Base-by-base conservation (phyloP, 2,797 vertebrate genomes). In the Arctocebus calabarensis region DNA sequence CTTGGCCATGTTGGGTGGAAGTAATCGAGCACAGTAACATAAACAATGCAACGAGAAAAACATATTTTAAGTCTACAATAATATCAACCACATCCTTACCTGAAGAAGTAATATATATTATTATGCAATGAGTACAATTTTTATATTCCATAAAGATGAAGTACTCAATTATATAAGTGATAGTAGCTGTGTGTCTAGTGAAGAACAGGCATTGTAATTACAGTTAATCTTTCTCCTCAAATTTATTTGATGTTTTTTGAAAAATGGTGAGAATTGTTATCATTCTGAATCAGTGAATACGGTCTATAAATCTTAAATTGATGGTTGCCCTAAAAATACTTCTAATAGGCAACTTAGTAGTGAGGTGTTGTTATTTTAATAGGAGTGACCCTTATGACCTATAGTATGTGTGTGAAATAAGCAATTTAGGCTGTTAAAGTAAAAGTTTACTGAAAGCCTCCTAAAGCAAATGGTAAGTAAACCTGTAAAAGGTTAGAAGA, bases 401-500 rank as follows among this genome's bases (percentile, higher is more conserved):
- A 9, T 61, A 9, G 10, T 88, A 94, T 85, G 32, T 68, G 32
- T 84, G 13, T 93, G 6, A 91, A 89, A 88, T 85, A 96, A 93
- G 57, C 32, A 91, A 84, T 20, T 71, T 83, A 71, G 2, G 4
- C 68, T 88, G 32, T 88, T 86, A 86, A 20, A 45, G 59, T 86
- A 52, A 94, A 95, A 74, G 85, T 93, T 97, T 95, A 79, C 88
- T 52, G 45, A 84, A 94, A 83, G 12, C 20, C 20, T 94, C 16
- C 77, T 64, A 91, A 95, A 94, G 70, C 81, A 88, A 92, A 81
- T 91, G 62, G 27, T 89, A 62, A 45, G 62, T 59, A 88, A 97
- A 94, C 87, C 96, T 97, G 96, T 91, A 97, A 96, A 97, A 92
- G 90, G 59, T 91, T 97, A 94, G 89, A 94, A 96, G 43, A 90